Base-by-base conservation (phyloP, 2,888 invertebrate genomes). In the Tipula helvola region DNA sequence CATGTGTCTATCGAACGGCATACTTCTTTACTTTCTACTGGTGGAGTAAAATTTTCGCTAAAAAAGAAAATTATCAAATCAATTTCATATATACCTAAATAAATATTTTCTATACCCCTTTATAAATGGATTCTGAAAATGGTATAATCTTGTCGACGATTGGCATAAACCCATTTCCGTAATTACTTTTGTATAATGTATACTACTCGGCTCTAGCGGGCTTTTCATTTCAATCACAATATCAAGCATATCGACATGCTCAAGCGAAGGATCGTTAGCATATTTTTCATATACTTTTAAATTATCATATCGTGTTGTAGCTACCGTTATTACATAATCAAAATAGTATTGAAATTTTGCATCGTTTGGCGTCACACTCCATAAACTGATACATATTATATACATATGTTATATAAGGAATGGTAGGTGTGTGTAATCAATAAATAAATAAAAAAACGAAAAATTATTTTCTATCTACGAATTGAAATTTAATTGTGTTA, bases 91-190 rank as follows among this genome's bases (percentile, higher is more conserved):
- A 52, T n/a, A 0, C 3, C 47, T 3, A 41, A 41, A 1, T 12
- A 44, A 39, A 7, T 39, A 39, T 39, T 39, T 5, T 44, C 44
- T 10, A 10, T 36, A 83, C 83, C 41, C 84, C 7, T 57, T 86
- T 13, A 39, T 86, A 1, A 44, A 88, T 1, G 90, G 90, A 88
- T 90, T 89, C 10, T 89, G 90, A 86, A 89, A 90, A 12, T 88
- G 88, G 0, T 88, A 87, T 2, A 90, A 85, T 28, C 88, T 89
- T 5, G 90, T 89, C 5, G 89, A 89, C 2, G 91, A 90, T 42
- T 89, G 89, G 86, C 91, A 91, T 41, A 91, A 87, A 5, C 91
- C 91, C 86, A 89, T 88, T 88, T 91, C 91, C 0, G 90, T 91
- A 2, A 91, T 89, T 5, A 89, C 89, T 0, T 89, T 88, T 57